A percentile compares a stretch with the other conserved stretches of the same genome.
Conservation (phyloP, 2,113 vertebrate genomes). For the Hemiscyllium ocellatum region DNA sequence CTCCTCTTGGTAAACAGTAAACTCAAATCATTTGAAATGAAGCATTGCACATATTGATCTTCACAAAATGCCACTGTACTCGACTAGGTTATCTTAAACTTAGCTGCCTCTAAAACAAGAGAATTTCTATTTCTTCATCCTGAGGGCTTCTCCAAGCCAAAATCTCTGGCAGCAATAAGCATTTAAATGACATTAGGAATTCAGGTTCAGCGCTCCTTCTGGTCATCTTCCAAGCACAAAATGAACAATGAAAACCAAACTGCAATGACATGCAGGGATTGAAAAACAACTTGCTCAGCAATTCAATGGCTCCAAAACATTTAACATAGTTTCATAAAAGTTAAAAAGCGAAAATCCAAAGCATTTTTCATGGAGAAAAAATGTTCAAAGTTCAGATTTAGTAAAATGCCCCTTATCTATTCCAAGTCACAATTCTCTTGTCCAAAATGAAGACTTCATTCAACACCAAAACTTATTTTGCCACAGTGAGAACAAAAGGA, state of each 20-base stretch:
- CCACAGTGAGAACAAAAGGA: neutral
- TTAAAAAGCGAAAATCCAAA: neutral
- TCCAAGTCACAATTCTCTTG: neutral
- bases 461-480: neutral
- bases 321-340: neutral
- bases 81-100: neutral
- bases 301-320: neutral
- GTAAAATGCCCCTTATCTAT: neutral
- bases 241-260: neutral
- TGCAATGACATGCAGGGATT: neutral
- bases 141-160: neutral
- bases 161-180: neutral
- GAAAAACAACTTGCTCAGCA: neutral
- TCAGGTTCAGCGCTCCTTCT: neutral
- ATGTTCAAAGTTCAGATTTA: neutral
- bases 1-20: neutral
- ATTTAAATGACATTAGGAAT: neutral
- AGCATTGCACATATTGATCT: too few relatives aligned
- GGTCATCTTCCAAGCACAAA: neutral
- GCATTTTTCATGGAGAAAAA: neutral
- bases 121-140: neutral
- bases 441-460: neutral
- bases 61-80: neutral
- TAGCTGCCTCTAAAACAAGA: neutral
- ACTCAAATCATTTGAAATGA: neutral